These are phyloP conservation scores for Halictus ligatus DNA, from an alignment of 2,888 invertebrate genomes.

Conservation along the genomic window DNA sequence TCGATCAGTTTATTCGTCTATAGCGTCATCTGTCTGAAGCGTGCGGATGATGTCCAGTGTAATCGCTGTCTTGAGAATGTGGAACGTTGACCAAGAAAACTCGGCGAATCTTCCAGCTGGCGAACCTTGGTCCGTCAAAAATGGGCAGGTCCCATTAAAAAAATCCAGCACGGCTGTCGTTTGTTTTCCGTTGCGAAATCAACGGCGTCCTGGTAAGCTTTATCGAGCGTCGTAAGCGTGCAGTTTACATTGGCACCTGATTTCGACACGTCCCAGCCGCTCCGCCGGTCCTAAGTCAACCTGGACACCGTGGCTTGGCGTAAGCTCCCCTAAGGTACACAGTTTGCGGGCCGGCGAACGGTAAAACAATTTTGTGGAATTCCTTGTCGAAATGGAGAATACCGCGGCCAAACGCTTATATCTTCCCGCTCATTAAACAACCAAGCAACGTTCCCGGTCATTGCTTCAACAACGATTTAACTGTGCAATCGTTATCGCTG, in stretches of 20 bases:
- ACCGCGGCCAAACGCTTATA: slow-evolving; percentile 10
- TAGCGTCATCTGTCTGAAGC: background rate
- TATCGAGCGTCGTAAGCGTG: slow-evolving; percentile 42
- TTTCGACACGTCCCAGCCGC: slow-evolving; percentile 63
- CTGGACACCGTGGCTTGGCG: slow-evolving; percentile 43
- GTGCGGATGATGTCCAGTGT: background rate
- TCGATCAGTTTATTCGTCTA: too few species aligned
- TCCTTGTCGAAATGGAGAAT: slow-evolving; percentile 3
- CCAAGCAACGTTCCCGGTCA: background rate
- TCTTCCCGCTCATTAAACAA: slow-evolving; percentile 5
- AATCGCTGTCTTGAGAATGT: background rate
- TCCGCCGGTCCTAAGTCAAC: slow-evolving; percentile 69
- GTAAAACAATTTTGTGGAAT: slow-evolving; percentile 34
- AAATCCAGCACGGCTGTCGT: slow-evolving; percentile 28
- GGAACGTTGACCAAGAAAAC: background rate
- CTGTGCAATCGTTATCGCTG: background rate
- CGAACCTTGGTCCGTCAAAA: slow-evolving; percentile 20
- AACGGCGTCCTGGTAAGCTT: slow-evolving; percentile 53
- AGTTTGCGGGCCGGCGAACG: slow-evolving; percentile 20
- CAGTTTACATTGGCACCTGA: slow-evolving; percentile 68
- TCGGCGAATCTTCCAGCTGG: background rate
- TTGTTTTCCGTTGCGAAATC: slow-evolving; percentile 56
- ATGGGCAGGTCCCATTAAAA: slow-evolving; percentile 37
- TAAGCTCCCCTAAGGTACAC: slow-evolving; percentile 42
- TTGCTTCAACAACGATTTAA: background rate